Evolutionary conservation across 2,888 invertebrate species (phyloP), one percentile per base, ranked within the genome.

Genomic region (Orchestes rusci): DNA sequence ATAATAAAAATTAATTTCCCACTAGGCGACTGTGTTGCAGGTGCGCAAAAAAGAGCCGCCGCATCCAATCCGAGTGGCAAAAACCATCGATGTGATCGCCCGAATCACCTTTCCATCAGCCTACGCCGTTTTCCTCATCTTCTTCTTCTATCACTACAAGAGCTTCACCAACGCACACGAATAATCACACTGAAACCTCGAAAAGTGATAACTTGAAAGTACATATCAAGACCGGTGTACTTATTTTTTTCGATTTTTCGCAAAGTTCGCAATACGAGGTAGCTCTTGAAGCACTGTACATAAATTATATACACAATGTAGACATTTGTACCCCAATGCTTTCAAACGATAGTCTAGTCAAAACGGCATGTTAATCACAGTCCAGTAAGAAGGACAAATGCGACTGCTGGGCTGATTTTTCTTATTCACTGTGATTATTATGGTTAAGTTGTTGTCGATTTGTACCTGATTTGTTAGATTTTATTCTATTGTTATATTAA

Each of bases 61-160:
- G 35, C 91, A 91, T 73, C 91, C 91, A 50, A 91, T 91, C 62
- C 79, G 91, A 60, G 89, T 92, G 62, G 92, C 92, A 59, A 92
- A 92, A 75, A 91, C 91, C 49, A 92, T 92, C 69, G 91, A 92
- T 74, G 91, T 91, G 60, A 90, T 93, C 67, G 90, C 92, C 50
- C 80, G 92, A 70, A 88, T 92, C 70, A 90, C 90, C 60, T 93
- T 93, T 75, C 92, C 92, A 59, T 82, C 87, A 60, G 90, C 92
- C 65, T 93, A 89, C 72, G 84, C 89, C 67, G 82, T 91, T 68
- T 93, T 93, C 75, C 82, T 93, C 64, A 85, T 90, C 69, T 92
- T 91, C 76, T 93, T 93, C 79, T 93, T 93, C 76, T 87, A 90
- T 65, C 89, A 89, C 75, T 91, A 91, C 75, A 89, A 88, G 72